Evolutionary conservation across 2,797 vertebrate genomes (phyloP).

Genomic region (Eulemur albifrons): DNA sequence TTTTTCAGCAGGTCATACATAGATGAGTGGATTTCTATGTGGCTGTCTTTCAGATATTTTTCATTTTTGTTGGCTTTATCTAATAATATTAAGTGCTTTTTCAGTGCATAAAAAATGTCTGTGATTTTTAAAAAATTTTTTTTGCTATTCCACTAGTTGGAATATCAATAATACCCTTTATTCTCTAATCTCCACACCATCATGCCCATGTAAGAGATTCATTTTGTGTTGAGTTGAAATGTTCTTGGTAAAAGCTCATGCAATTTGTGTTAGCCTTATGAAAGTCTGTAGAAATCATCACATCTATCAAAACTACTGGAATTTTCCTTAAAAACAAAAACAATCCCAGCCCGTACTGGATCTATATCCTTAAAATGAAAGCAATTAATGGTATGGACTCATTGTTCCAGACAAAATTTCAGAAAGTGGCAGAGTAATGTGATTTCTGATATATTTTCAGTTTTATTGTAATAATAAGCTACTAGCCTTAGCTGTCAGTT

Average conservation of each 20-base stretch:
- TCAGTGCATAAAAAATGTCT: not conserved
- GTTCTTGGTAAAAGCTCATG: not conserved
- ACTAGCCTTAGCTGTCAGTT: not conserved
- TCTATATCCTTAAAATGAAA: slow-evolving; percentile 3
- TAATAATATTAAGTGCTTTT: not conserved
- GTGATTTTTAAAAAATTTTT: not conserved
- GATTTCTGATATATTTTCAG: not conserved
- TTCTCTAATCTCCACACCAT: not conserved
- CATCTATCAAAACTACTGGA: not conserved
- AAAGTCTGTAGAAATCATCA: slow-evolving; percentile 29
- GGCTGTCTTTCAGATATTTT: not conserved
- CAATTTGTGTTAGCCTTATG: not conserved
- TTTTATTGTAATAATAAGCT: not conserved
- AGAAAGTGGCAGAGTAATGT: not conserved
- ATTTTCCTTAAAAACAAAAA: slow-evolving; percentile 38
- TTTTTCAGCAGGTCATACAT: slow-evolving; percentile 10
- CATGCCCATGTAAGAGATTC: not conserved
- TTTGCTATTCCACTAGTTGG: not conserved
- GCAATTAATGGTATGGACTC: not conserved
- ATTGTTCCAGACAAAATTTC: slow-evolving; percentile 22
- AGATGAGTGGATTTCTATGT: not conserved
- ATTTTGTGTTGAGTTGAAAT: slow-evolving; percentile 51
- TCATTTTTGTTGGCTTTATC: not conserved
- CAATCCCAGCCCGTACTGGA: not conserved
- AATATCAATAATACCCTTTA: not conserved